Base-by-base conservation (phyloP, 2,113 vertebrate genomes). In the Paramisgurnus dabryanus region DNA sequence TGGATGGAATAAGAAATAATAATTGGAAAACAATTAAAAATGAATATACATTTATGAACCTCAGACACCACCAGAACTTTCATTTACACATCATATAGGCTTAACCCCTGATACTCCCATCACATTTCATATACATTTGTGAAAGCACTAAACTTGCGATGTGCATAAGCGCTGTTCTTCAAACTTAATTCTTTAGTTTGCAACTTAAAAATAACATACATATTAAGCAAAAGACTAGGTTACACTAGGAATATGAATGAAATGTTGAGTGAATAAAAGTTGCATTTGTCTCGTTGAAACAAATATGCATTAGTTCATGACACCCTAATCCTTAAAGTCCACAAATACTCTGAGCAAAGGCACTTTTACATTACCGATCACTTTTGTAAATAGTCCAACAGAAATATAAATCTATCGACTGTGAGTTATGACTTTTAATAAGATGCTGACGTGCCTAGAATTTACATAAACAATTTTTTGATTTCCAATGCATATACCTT, bases 401-500 rank as follows among this genome's bases (percentile, higher is more conserved):
- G 13, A 47, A 27, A 61, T 18, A 34, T 22, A 6, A 57, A 13
- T 0, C 17, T 17, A 57, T 57, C 17, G 15, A n/a, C 6, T 57
- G 15, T 50, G 12, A 53, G 50, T 53, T 4, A 5, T 53, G 50
- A 10, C 13, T 53, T 53, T 53, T 11, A 53, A 53, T 53, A 13
- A 53, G 2, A 53, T 53, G 12, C 12, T 1, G 12, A 13, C 50
- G 5, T 13, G 41, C 41, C 66, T 67, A 47, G 11, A 39, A 8
- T 53, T 53, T 9, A 13, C 9, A 40, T 43, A 58, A 18, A 64
- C 63, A 45, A 34, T 4, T 63, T 63, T 4, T 63, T 63, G 27
- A 75, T 47, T 47, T 49, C 18, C 57, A 75, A 75, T 74, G 41
- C 71, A 74, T 45, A 74, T 40, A 61, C 27, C 49, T 40, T 39